Evolutionary conservation across 2,888 invertebrate species (phyloP).

Genomic region (Agrotis clavis): DNA sequence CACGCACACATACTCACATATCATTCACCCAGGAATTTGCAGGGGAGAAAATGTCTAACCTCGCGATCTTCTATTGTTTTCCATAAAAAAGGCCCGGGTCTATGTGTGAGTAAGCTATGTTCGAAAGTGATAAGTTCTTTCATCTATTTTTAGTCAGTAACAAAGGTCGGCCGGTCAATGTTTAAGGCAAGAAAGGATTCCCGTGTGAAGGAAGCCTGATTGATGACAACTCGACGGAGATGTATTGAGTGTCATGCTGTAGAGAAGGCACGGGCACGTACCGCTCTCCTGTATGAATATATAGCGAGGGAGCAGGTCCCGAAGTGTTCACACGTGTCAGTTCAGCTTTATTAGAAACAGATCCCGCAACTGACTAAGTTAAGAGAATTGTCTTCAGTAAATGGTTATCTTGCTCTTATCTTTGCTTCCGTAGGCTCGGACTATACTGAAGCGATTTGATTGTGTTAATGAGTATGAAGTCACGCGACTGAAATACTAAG

Average conservation of each 20-base stretch:
- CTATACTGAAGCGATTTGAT: not conserved
- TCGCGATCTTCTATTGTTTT: not conserved
- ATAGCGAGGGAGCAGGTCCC: not conserved
- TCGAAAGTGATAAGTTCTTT: not conserved
- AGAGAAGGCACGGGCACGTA: not conserved
- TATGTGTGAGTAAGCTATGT: not conserved
- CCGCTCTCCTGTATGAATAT: not conserved
- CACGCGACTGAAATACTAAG: not conserved
- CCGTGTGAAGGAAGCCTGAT: constrained; percentile 21
- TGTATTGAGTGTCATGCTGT: constrained; percentile 18
- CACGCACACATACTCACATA: not conserved
- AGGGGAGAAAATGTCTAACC: not conserved
- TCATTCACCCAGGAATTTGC: not conserved
- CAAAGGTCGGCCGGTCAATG: constrained; percentile 10
- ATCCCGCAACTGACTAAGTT: not conserved
- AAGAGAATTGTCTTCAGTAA: too few relatives aligned
- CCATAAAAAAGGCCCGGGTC: not conserved
- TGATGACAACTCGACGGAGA: constrained; percentile 30
- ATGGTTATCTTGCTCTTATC: not conserved
- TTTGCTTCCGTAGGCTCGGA: constrained; percentile 2
- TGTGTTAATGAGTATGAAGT: not conserved
- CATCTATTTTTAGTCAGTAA: not conserved
- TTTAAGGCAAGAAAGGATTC: constrained; percentile 4
- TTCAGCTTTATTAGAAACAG: not conserved
- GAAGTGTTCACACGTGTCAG: constrained; percentile 1